Base-by-base conservation (phyloP, 2,797 vertebrate genomes). In the Halcyon leucocephala region DNA sequence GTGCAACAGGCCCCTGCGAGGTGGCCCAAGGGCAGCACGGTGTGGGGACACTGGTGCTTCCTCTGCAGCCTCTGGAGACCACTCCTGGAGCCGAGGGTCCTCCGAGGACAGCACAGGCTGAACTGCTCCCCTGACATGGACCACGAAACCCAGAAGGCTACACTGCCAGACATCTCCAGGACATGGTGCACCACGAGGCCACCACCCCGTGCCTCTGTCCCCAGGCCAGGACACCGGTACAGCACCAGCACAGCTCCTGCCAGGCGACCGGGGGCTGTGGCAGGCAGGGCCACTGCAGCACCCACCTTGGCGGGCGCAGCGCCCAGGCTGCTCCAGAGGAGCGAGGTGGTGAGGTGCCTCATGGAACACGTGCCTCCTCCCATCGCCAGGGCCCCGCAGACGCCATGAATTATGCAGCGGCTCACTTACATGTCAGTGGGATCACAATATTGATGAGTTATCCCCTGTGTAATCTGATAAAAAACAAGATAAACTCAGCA, bases 381-480 rank as follows among this genome's bases (percentile, higher is more conserved):
- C 84, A 72, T 31, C 64, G 90, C 93, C 2, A 1, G 95, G 82
- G 95, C 89, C 76, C 95, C 81, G 95, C 89, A 95, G 94, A 93
- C 92, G 55, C 90, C 96, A 95, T 97, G 95, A 94, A 96, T 95
- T 96, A 94, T 96, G 95, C 95, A 95, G 90, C 4, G 2, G 48
- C 89, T 95, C 92, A 52, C 93, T 94, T 83, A 76, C 55, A 52
- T 92, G 95, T 96, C 97, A 96, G 95, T 95, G 67, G 95, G 91
- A 96, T 95, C 97, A 94, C 94, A 95, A 93, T 94, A 97, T 95
- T 96, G 97, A 96, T 96, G 97, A 96, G 93, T 90, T 97, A 96
- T 93, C 96, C 86, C 33, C 4, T 14, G 24, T 85, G 93, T 94
- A 96, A 97, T 95, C 93, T 93, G 94, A 94, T 95, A 95, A 96